Evolutionary conservation across 2,113 vertebrate species (phyloP), one percentile per base, ranked within the genome.

Genomic region (Psilopogon haemacephalus): DNA sequence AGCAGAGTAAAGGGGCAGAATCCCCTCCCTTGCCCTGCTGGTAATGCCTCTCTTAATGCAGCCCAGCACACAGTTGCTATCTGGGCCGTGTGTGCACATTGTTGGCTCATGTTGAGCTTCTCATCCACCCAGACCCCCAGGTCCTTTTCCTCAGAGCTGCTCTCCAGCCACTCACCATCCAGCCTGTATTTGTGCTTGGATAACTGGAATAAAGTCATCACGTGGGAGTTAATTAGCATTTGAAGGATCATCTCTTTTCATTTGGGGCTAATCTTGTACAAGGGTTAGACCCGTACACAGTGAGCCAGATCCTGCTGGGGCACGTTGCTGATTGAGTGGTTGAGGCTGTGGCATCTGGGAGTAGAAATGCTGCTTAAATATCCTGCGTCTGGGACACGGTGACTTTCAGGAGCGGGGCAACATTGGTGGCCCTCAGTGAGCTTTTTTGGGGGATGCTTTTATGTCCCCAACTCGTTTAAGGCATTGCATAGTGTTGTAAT

Each of bases 361-460:
- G 50, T 46, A 84, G 52, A 71, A 77, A 32, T 19, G 12, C 21
- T 46, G 58, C 62, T 68, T 46, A 10, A n/a, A 0, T 30, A 14
- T 50, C 28, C 0, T 4, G 3, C 60, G 10, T 21, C n/a, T 63
- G 38, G 27, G 32, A 42, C 32, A 0, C 1, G 1, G 48, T 55
- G 73, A 38, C 50, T 69, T 95, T 64, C 23, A 52, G 10, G 64
- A 79, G 8, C 19, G 6, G 1, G 69, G 55, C 35, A 10, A 15
- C 7, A 0, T 35, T 87, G 28, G 2, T 12, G 26, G n/a, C 32
- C 21, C 50, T 77, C 21, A 9, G 32, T 64, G 37, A 64, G 54
- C 8, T 54, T n/a, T 68, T 35, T 46, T 40, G 55, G 6, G 17
- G 15, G 59, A 6, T 21, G 14, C 80, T 73, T 88, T 62, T 11